These are phyloP conservation scores for Lordiphosa stackelbergi DNA, from an alignment of 1,140 invertebrate genomes.

Conservation along the genomic window DNA sequence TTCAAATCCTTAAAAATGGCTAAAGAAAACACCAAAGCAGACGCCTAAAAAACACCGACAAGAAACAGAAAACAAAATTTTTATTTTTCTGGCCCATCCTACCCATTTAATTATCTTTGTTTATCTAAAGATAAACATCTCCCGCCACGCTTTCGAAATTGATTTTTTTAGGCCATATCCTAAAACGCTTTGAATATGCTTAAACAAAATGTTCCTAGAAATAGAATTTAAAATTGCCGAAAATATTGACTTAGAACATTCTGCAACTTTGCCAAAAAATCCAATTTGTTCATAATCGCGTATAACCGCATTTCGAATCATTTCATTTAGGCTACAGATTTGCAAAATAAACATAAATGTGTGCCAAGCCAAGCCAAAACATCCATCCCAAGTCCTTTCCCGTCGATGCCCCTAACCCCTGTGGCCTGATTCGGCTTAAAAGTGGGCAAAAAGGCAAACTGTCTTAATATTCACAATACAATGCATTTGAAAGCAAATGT, in stretches of 20 bases:
- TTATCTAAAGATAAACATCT: too few species aligned
- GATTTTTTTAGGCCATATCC: too few species aligned
- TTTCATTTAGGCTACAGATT: slow-evolving; percentile 24
- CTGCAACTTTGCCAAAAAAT: slow-evolving; percentile 20
- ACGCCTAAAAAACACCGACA: too few species aligned
- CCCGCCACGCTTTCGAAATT: too few species aligned
- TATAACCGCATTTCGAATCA: slow-evolving; percentile 14
- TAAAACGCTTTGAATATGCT: too few species aligned
- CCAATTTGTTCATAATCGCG: slow-evolving; percentile 6
- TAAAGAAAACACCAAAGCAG: too few species aligned
- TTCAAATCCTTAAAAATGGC: too few species aligned
- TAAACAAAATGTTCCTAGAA: too few species aligned
- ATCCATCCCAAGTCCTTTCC: background rate
- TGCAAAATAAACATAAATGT: slow-evolving; percentile 42
- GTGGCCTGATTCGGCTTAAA: slow-evolving; percentile 21
- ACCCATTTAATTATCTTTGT: too few species aligned
- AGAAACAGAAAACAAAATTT: too few species aligned
- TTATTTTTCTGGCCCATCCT: too few species aligned
- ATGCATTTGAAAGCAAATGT: slow-evolving; percentile 38
- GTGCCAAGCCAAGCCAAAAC: slow-evolving; percentile 19
- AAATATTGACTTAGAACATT: slow-evolving; percentile 23
- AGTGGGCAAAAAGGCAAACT: slow-evolving; percentile 7
- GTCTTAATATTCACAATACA: slow-evolving; percentile 11
- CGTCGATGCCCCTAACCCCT: slow-evolving; percentile 16
- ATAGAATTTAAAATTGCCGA: background rate